These are phyloP conservation scores for Girardinichthys multiradiatus DNA, from an alignment of 2,113 vertebrate genomes.

Conservation along the genomic window DNA sequence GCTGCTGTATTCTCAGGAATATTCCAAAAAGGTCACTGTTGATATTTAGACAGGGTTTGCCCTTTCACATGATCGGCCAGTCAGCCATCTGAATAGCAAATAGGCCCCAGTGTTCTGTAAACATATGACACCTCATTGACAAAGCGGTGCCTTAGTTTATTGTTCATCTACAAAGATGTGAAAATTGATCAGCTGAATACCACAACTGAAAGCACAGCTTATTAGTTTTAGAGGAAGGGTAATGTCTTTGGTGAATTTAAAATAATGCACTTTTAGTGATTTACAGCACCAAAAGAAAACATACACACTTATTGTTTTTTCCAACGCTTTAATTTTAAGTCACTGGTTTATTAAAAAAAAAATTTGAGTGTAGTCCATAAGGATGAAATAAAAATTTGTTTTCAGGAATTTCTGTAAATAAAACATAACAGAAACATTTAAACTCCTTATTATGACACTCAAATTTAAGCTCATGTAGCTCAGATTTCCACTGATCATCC, in stretches of 20 bases:
- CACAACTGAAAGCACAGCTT: not conserved
- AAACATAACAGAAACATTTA: too few relatives aligned
- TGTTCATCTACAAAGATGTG: conserved; percentile 13
- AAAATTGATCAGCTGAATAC: conserved; percentile 25
- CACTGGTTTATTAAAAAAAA: too few relatives aligned
- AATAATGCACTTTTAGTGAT: not conserved
- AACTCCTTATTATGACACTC: too few relatives aligned
- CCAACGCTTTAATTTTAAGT: too few relatives aligned
- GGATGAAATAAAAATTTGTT: too few relatives aligned
- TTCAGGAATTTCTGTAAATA: too few relatives aligned
- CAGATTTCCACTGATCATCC: too few relatives aligned
- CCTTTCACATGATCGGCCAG: conserved; percentile 74
- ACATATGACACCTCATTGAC: conserved; percentile 56
- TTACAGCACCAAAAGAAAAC: not conserved
- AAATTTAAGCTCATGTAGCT: too few relatives aligned
- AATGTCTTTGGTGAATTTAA: not conserved
- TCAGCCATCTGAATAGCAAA: conserved; percentile 74
- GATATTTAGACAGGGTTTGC: conserved; percentile 84
- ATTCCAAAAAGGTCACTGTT: conserved; percentile 83
- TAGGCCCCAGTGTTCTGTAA: conserved; percentile 60
- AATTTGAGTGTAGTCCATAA: too few relatives aligned
- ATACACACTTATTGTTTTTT: not conserved
- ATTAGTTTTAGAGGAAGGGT: not conserved
- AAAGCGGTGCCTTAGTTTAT: conserved; percentile 25
- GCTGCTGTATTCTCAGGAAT: conserved; percentile 61